phyloP scores from a whole-genome alignment of 2,888 invertebrate species.

The Epinotia nisella region DNA sequence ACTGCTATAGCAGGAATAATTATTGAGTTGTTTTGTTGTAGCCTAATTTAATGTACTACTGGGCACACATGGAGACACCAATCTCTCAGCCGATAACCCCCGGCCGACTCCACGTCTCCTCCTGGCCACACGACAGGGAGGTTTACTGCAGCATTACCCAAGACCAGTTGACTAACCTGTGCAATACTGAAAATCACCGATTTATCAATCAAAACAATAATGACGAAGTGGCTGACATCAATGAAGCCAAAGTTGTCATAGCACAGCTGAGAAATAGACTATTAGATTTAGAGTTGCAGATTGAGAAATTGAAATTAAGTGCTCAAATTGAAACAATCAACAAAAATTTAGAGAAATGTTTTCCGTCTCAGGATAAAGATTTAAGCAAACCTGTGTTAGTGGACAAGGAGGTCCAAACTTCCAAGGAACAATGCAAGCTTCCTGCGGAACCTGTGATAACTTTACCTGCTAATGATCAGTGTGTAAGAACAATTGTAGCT shows the following conservation, averaged over 20 bases:
- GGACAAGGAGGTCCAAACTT: constrained; percentile 70
- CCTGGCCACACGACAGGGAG: constrained; percentile 88
- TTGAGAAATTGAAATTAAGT: constrained; percentile 72
- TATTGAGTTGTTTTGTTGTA: constrained; percentile 73
- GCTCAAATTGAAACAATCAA: constrained; percentile 70
- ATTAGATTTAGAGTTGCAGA: constrained; percentile 71
- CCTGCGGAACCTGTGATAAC: constrained; percentile 76
- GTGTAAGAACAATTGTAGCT: constrained; percentile 75
- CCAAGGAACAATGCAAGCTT: constrained; percentile 64
- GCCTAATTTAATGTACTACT: constrained; percentile 96
- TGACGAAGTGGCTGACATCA: constrained; percentile 72
- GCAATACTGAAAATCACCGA: constrained; percentile 62
- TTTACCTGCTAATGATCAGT: constrained; percentile 71
- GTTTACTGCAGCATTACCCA: constrained; percentile 55
- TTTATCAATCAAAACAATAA: constrained; percentile 69
- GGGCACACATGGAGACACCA: constrained; percentile 92
- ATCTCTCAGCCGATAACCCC: constrained; percentile 88
- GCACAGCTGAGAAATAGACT: constrained; percentile 70
- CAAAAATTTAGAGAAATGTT: constrained; percentile 66
- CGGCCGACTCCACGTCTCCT: constrained; percentile 88
- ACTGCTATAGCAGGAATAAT: neutral
- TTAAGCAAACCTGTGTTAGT: constrained; percentile 62
- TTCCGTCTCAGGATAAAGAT: constrained; percentile 56
- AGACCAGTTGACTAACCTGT: constrained; percentile 56
- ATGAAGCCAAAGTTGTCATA: constrained; percentile 73